Percentiles rank a stretch among this genome's conserved stretches.
phyloP scores from a whole-genome alignment of 1,140 invertebrate species.

The Drosophila lowei region DNA sequence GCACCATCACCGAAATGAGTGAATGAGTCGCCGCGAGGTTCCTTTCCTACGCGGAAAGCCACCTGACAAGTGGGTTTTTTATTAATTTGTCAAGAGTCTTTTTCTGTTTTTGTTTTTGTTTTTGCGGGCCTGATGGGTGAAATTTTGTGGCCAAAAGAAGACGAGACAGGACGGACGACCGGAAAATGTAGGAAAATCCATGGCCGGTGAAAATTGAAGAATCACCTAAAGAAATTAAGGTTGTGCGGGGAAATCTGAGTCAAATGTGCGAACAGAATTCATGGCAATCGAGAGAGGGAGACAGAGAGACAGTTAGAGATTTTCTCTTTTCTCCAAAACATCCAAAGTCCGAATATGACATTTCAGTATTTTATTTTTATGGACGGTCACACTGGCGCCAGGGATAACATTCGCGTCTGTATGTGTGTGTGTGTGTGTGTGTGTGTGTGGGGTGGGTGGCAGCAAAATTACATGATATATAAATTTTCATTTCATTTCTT shows the following conservation, averaged over 20 bases:
- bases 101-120: background rate
- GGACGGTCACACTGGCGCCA: constrained; percentile 13
- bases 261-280: constrained; percentile 34
- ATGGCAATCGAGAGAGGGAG: background rate
- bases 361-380: background rate
- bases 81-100: constrained; percentile 74
- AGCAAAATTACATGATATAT: constrained; percentile 62
- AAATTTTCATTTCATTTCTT: constrained; percentile 45
- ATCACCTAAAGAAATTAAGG: constrained; percentile 22
- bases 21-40: constrained; percentile 41
- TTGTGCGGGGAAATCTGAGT: constrained; percentile 51
- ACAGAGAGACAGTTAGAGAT: too few species aligned
- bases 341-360: constrained; percentile 7
- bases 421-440: constrained; percentile 11
- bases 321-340: constrained; percentile 16
- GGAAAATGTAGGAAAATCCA: background rate
- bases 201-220: constrained; percentile 63
- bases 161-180: background rate
- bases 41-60: constrained; percentile 41
- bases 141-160: constrained; percentile 39
- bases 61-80: constrained; percentile 61
- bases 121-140: constrained; percentile 58
- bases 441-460: constrained; percentile 18
- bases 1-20: constrained; percentile 17
- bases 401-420: constrained; percentile 32